phyloP scores from a whole-genome alignment of 2,113 vertebrate genomes.

The Eublepharis macularius region DNA sequence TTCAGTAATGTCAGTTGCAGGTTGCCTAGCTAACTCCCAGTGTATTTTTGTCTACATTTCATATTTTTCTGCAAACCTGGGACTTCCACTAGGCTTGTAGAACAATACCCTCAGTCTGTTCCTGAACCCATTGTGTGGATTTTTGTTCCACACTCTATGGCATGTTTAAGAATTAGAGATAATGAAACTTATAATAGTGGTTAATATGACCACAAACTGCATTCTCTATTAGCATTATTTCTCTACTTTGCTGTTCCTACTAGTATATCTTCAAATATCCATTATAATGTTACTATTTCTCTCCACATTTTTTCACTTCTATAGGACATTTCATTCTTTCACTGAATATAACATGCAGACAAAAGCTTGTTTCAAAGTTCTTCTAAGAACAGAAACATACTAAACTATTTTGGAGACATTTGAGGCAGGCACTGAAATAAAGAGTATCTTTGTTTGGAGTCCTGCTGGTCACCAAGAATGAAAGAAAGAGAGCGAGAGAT shows the following conservation, averaged over 20 bases:
- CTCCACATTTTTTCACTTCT: neutral
- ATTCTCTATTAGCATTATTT: neutral
- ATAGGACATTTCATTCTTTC: neutral
- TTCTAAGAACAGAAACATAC: neutral
- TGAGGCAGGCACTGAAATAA: neutral
- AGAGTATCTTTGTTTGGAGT: neutral
- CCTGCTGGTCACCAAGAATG: neutral
- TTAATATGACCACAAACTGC: neutral
- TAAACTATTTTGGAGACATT: neutral
- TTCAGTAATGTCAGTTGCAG: too few relatives aligned
- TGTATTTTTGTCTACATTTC: too few relatives aligned
- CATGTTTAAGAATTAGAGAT: too few relatives aligned
- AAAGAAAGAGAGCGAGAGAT: neutral
- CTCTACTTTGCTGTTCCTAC: neutral
- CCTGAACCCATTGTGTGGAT: too few relatives aligned
- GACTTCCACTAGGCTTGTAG: too few relatives aligned
- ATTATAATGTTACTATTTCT: neutral
- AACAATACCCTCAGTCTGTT: too few relatives aligned
- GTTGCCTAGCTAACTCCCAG: too few relatives aligned
- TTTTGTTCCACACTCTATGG: too few relatives aligned
- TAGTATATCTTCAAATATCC: neutral
- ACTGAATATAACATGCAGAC: neutral
- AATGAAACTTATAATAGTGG: neutral
- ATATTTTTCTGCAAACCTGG: too few relatives aligned
- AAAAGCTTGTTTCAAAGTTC: neutral